These are phyloP conservation scores for Cardiocondyla obscurior DNA, from an alignment of 1,140 invertebrate genomes.

Conservation along the genomic window DNA sequence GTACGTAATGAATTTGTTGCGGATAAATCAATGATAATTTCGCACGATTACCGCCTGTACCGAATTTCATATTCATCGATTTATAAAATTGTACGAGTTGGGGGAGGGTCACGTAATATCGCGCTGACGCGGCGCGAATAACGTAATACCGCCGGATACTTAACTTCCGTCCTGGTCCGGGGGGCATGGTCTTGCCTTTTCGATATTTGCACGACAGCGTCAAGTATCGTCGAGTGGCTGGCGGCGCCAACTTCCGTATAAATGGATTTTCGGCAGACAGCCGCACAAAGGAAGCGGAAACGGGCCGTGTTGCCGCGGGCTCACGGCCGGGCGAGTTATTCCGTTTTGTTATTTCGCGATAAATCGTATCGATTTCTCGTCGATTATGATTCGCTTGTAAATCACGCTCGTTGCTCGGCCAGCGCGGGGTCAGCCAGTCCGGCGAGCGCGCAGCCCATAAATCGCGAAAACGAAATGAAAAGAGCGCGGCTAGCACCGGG, in stretches of 20 bases:
- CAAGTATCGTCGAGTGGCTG: conserved; percentile 25
- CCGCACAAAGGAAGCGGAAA: conserved; percentile 25
- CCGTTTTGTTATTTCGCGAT: conserved; percentile 78
- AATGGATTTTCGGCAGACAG: conserved; percentile 22
- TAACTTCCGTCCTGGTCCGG: neutral
- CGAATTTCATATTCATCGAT: conserved; percentile 25
- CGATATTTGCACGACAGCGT: conserved; percentile 39
- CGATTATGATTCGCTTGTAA: conserved; percentile 80
- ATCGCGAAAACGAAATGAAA: conserved; percentile 78
- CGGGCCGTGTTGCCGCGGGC: neutral
- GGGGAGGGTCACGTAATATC: neutral
- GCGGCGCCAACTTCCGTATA: neutral
- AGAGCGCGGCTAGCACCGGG: neutral
- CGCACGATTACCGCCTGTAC: neutral
- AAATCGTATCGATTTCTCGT: conserved; percentile 79
- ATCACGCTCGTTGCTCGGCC: conserved; percentile 69
- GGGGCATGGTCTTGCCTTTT: neutral
- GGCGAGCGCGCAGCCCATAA: conserved; percentile 63
- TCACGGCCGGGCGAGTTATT: conserved; percentile 29
- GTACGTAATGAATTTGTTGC: conserved; percentile 22
- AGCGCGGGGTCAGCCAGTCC: conserved; percentile 30
- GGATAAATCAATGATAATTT: conserved; percentile 20
- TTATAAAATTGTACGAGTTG: neutral
- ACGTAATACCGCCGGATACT: conserved; percentile 8
- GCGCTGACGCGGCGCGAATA: conserved; percentile 12